Evolutionary conservation across 1,140 invertebrate genomes (phyloP).

Genomic region (Pectinophora gossypiella): DNA sequence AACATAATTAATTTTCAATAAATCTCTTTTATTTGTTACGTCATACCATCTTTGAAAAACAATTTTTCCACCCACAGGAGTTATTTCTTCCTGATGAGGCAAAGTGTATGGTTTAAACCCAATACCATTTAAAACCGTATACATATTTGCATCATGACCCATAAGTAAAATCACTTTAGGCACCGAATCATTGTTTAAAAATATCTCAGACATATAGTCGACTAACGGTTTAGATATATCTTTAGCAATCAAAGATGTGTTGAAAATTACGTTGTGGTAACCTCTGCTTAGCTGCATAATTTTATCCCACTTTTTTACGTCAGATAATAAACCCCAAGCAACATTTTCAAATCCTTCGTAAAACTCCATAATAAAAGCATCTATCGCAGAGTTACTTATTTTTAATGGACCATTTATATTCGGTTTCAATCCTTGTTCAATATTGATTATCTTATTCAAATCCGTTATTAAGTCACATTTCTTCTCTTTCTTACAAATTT

Average conservation of each 20-base stretch:
- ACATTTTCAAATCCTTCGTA: constrained; percentile 50
- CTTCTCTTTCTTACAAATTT: constrained; percentile 30
- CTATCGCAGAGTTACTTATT: constrained; percentile 41
- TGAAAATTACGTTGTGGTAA: constrained; percentile 45
- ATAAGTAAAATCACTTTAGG: constrained; percentile 39
- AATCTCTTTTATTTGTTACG: constrained; percentile 15
- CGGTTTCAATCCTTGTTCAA: constrained; percentile 35
- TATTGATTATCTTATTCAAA: constrained; percentile 30
- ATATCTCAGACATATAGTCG: constrained; percentile 36
- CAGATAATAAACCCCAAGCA: constrained; percentile 46
- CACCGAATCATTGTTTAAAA: constrained; percentile 18
- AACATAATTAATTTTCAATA: constrained; percentile 46
- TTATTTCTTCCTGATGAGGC: constrained; percentile 40
- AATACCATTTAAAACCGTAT: constrained; percentile 38
- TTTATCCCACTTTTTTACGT: constrained; percentile 30
- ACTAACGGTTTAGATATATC: constrained; percentile 40
- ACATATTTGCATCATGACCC: constrained; percentile 55
- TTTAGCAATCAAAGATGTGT: constrained; percentile 33
- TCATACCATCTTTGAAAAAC: constrained; percentile 57
- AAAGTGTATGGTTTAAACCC: constrained; percentile 39
- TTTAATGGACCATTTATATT: constrained; percentile 42
- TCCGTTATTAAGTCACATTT: constrained; percentile 37
- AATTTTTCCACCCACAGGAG: constrained; percentile 55
- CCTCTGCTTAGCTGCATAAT: constrained; percentile 39
- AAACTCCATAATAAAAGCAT: constrained; percentile 57